Evolutionary conservation across 2,888 invertebrate species (phyloP).

Genomic region (Prosopocoilus inquinatus): DNA sequence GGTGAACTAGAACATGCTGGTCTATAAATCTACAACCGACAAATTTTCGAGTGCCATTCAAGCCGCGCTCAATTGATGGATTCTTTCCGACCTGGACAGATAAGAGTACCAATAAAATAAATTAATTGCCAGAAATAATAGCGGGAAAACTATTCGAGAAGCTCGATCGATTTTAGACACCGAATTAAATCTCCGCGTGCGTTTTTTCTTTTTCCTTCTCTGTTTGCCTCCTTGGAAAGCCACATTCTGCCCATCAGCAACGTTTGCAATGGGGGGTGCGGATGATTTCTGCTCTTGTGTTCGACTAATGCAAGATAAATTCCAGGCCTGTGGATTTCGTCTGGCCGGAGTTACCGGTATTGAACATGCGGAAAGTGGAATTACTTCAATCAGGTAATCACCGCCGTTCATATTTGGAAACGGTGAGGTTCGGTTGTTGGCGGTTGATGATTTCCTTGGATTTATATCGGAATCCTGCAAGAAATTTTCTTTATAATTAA

Average conservation of each 20-base stretch:
- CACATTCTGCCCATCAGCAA: slow-evolving; percentile 33
- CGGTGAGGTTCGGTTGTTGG: slow-evolving; percentile 21
- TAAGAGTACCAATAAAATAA: slow-evolving; percentile 78
- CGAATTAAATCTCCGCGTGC: slow-evolving; percentile 69
- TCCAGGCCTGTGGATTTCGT: slow-evolving; percentile 49
- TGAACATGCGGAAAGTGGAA: slow-evolving; percentile 61
- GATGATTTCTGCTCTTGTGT: slow-evolving; percentile 22
- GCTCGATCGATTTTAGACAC: slow-evolving; percentile 78
- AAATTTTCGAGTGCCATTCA: slow-evolving; percentile 1
- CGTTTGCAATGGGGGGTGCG: slow-evolving; percentile 26
- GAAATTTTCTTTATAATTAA: background rate
- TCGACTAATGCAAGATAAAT: slow-evolving; percentile 41
- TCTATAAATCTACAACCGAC: background rate
- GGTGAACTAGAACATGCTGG: no score
- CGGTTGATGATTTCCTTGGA: slow-evolving; percentile 19
- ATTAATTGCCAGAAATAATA: slow-evolving; percentile 73
- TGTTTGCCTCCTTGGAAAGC: slow-evolving; percentile 31
- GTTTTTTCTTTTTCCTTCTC: slow-evolving; percentile 45
- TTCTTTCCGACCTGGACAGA: slow-evolving; percentile 61
- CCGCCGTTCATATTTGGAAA: slow-evolving; percentile 24
- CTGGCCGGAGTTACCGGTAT: slow-evolving; percentile 50
- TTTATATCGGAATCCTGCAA: slow-evolving; percentile 1
- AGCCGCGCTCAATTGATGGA: slow-evolving; percentile 42
- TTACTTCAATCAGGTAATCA: slow-evolving; percentile 57
- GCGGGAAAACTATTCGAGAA: slow-evolving; percentile 72